Base-by-base conservation (phyloP, 2,888 invertebrate genomes). In the Petrophora chlorosata region DNA sequence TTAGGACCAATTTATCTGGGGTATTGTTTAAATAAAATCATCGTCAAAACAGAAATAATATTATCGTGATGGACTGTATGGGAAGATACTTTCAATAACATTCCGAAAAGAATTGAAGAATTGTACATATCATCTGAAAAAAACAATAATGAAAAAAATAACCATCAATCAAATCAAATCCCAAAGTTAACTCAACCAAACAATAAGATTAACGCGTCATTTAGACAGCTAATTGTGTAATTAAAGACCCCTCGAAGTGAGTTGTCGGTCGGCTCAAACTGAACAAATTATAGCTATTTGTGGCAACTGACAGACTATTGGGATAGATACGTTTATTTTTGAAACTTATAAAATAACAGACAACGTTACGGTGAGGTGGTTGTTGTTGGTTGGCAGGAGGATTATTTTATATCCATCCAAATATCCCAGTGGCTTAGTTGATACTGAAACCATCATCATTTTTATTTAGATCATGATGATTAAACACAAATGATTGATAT, bases 201-300 rank as follows among this genome's bases (percentile, higher is more conserved):
- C 53, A 60, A 52, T 54, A 65, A 60, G 63, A 69, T 63, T 62
- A 62, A 63, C 61, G 59, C 60, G 55, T 57, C 49, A 46, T 34
- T 62, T 62, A 59, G 65, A 52, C 53, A 54, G 43, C 40, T 56
- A 64, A 69, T 65, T 62, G 55, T 58, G 52, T 64, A 57, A 69
- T 64, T 60, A 53, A 61, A 55, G 55, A 48, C 55, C 44, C 26
- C 46, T 40, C 43, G 41, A 23, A 48, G 19, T 41, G 56, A 48
- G 22, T 14, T 53, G 32, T 35, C 42, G 45, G 43, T 43, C 39
- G 45, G 43, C 44, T 40, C 19, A 51, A 52, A 50, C 36, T 42
- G 5, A 52, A 38, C 51, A 61, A 54, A 63, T 59, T 50, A 53
- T 14, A 16, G 56, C 55, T 53, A 60, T 67, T 64, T 59, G 40